Conservation (phyloP, 2,888 invertebrate genomes). For the Cancer borealis region DNA sequence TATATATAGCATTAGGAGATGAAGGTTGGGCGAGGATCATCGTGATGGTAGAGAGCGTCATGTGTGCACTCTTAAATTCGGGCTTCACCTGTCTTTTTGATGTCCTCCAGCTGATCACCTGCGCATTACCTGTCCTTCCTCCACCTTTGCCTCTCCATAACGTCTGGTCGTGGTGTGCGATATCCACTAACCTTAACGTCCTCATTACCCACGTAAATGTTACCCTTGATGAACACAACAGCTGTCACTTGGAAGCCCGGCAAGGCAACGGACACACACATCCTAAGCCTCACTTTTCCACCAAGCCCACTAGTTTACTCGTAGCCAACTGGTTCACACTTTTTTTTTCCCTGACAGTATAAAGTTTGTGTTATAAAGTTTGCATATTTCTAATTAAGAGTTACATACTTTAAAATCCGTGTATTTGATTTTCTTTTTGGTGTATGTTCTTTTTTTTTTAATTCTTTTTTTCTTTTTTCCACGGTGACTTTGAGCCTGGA, state of each 20-base stretch:
- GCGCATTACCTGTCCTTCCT: not conserved
- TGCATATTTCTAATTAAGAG: slow-evolving; percentile 25
- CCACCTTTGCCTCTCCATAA: not conserved
- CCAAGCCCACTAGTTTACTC: not conserved
- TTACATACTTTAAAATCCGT: not conserved
- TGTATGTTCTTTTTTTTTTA: not conserved
- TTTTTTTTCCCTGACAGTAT: slow-evolving; percentile 6
- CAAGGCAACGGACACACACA: not conserved
- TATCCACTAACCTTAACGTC: not conserved
- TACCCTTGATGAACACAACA: slow-evolving; percentile 18
- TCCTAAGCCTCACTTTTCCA: not conserved
- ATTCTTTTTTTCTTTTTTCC: not conserved
- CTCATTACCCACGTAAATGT: not conserved
- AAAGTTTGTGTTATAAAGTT: slow-evolving; percentile 1
- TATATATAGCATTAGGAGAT: not conserved
- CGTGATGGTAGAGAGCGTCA: not conserved
- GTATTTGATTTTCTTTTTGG: not conserved
- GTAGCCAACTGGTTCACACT: not conserved
- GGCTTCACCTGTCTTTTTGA: not conserved
- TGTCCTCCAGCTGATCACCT: not conserved
- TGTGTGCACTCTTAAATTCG: not conserved
- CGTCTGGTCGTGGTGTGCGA: not conserved
- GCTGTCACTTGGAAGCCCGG: not conserved
- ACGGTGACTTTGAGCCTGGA: slow-evolving; percentile 20
- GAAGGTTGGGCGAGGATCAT: not conserved